These are phyloP conservation scores for Sciurus carolinensis DNA, from an alignment of 2,797 vertebrate genomes.

Conservation along the genomic window DNA sequence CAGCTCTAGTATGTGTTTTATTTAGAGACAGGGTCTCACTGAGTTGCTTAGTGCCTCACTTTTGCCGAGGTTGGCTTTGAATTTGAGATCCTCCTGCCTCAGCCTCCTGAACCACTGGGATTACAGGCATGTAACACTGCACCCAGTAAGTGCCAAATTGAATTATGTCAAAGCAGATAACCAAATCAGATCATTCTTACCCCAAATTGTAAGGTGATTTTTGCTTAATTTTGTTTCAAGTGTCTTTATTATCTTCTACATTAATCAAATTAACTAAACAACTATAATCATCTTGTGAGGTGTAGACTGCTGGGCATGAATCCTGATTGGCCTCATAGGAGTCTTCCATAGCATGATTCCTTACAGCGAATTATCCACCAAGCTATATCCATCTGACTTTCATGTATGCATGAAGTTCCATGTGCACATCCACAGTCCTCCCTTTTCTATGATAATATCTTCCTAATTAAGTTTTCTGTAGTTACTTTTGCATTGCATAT, in stretches of 20 bases:
- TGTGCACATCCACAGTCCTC: neutral
- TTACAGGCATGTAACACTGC: no score
- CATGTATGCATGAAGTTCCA: neutral
- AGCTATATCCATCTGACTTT: neutral
- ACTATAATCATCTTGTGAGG: neutral
- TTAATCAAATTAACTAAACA: neutral
- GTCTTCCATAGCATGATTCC: neutral
- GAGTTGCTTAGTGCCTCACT: no score
- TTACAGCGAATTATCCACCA: neutral
- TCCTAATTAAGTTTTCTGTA: neutral
- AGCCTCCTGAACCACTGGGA: no score
- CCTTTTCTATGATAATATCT: neutral
- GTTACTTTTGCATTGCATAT: neutral
- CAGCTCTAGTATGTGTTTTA: no score
- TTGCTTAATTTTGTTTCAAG: neutral
- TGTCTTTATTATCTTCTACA: neutral
- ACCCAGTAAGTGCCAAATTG: neutral
- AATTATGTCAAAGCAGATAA: neutral
- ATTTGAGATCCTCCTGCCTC: no score
- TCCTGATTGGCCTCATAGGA: neutral
- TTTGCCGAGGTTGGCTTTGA: no score
- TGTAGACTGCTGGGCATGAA: neutral
- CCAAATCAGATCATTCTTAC: neutral
- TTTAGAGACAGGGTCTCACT: no score
- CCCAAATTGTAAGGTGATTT: neutral